A percentile compares a stretch with the other conserved stretches of the same genome.
Conservation (phyloP, 2,888 invertebrate species). For the Tholera decimalis region DNA sequence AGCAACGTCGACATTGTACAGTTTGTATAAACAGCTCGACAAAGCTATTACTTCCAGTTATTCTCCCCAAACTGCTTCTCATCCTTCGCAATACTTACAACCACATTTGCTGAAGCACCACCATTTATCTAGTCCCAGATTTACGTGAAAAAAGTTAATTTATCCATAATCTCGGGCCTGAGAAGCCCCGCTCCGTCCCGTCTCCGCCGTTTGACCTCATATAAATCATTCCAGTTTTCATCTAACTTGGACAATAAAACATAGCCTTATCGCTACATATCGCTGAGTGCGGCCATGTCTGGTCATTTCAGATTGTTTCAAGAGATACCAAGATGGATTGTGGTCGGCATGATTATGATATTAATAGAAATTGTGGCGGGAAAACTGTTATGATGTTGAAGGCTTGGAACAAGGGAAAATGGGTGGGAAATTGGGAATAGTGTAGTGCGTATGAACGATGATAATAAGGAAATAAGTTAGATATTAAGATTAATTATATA, state of each 20-base stretch:
- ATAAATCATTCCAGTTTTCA: conserved; percentile 72
- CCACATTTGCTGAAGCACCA: conserved; percentile 46
- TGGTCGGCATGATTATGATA: conserved; percentile 24
- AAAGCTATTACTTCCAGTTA: conserved; percentile 33
- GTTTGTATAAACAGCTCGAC: conserved; percentile 15
- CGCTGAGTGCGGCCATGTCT: conserved; percentile 50
- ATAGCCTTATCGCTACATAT: conserved; percentile 56
- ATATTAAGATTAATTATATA: no score
- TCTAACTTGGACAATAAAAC: conserved; percentile 73
- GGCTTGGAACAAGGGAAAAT: not conserved
- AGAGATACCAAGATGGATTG: conserved; percentile 40
- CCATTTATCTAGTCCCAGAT: conserved; percentile 42
- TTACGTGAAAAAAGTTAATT: conserved; percentile 53
- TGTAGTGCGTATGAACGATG: not conserved
- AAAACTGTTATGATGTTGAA: not conserved
- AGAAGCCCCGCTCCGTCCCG: conserved; percentile 59
- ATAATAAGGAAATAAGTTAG: not conserved
- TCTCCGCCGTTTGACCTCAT: conserved; percentile 71
- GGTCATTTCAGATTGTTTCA: conserved; percentile 53
- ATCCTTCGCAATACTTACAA: conserved; percentile 42
- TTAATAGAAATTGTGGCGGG: conserved; percentile 22
- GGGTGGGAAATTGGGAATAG: not conserved
- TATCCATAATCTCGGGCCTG: conserved; percentile 48
- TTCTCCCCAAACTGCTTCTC: conserved; percentile 9
- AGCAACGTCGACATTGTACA: not conserved